Percentiles rank a stretch among this genome's conserved stretches.
Evolutionary conservation across 1,140 invertebrate genomes (phyloP).

Genomic region (Diprion similis): DNA sequence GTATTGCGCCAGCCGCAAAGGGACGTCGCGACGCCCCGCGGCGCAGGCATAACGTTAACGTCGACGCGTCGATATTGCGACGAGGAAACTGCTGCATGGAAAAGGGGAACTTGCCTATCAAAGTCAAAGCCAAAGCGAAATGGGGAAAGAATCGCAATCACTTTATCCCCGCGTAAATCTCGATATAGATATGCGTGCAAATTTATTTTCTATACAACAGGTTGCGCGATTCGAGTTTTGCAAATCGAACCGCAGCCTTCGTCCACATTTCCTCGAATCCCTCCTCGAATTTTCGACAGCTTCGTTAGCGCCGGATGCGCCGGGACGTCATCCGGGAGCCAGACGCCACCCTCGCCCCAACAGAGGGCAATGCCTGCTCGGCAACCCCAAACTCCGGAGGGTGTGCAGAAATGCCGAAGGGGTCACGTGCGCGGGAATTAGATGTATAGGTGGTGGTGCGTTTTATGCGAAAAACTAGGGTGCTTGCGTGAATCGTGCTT

Average conservation of each 20-base stretch:
- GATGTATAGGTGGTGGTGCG: no score
- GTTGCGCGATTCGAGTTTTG: no score
- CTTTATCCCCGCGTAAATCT: background rate
- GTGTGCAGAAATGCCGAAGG: constrained; percentile 2
- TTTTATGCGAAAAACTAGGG: background rate
- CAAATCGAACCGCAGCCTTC: background rate
- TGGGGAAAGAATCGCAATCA: background rate
- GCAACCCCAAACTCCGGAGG: background rate
- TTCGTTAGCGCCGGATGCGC: background rate
- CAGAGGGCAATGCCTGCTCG: background rate
- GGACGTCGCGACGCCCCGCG: background rate
- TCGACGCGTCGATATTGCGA: background rate
- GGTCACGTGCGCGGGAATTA: background rate
- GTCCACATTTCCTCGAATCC: background rate
- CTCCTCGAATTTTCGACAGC: background rate
- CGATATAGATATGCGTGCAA: no score
- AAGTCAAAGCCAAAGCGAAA: background rate
- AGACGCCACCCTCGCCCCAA: background rate
- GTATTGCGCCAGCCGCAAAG: background rate
- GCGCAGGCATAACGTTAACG: background rate
- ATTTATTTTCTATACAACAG: no score
- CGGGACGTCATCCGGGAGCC: background rate
- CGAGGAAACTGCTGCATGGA: background rate
- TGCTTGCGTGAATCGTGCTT: background rate
- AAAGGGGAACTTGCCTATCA: background rate